Conservation (phyloP, 2,888 invertebrate species). For the Sarcophaga carnaria region DNA sequence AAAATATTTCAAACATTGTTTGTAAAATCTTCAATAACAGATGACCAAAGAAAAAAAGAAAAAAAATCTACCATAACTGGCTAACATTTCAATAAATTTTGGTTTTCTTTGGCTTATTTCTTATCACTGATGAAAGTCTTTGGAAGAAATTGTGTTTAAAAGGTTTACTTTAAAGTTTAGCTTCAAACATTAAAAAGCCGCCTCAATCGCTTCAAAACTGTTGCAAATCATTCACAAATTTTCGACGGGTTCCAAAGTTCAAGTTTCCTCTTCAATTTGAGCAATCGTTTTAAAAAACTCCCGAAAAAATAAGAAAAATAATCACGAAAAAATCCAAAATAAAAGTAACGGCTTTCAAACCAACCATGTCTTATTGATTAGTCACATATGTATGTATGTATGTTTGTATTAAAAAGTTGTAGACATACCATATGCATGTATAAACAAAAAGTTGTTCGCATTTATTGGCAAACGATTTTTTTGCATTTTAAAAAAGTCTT, state of each 20-base stretch:
- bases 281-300: slow-evolving; percentile 11
- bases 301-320: slow-evolving; percentile 7
- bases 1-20: slow-evolving; percentile 39
- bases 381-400: slow-evolving; percentile 69
- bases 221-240: slow-evolving; percentile 63
- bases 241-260: slow-evolving; percentile 62
- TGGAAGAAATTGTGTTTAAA: slow-evolving; percentile 1
- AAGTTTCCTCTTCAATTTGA: slow-evolving; percentile 45
- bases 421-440: too few species aligned
- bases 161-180: background rate
- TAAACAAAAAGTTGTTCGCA: background rate
- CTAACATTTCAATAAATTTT: slow-evolving; percentile 9
- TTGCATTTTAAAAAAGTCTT: background rate
- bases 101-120: slow-evolving; percentile 46
- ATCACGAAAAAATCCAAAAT: slow-evolving; percentile 44
- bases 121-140: slow-evolving; percentile 79
- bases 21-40: slow-evolving; percentile 14
- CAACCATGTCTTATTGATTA: slow-evolving; percentile 76
- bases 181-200: slow-evolving; percentile 47
- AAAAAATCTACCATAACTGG: slow-evolving; percentile 47
- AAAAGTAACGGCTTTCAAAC: slow-evolving; percentile 68
- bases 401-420: background rate
- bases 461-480: slow-evolving; percentile 22
- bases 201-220: slow-evolving; percentile 39
- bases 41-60: slow-evolving; percentile 31